Evolutionary conservation across 2,113 vertebrate genomes (phyloP).

Genomic region (Lophius piscatorius): DNA sequence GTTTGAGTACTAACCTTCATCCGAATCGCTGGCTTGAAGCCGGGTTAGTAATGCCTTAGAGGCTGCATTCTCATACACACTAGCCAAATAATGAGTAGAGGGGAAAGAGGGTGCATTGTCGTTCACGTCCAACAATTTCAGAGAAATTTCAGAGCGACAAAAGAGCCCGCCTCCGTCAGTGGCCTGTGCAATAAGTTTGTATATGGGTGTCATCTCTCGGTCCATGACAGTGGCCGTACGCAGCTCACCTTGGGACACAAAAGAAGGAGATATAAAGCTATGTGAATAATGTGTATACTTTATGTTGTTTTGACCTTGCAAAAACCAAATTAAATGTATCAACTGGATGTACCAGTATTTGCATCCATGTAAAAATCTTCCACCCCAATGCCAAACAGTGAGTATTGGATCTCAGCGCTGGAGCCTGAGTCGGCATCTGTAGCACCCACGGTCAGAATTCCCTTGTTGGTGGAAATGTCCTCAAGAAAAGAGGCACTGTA

Average conservation of each 20-base stretch:
- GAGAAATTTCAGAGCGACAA: conserved; percentile 89
- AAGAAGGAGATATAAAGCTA: conserved; percentile 11
- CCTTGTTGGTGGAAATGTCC: conserved; percentile 88
- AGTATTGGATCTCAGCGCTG: conserved; percentile 92
- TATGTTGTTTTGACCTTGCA: too few species aligned
- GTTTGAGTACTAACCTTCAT: conserved; percentile 80
- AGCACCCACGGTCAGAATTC: conserved; percentile 88
- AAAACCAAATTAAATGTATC: background rate
- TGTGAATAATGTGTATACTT: background rate
- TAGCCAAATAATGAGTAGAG: conserved; percentile 84
- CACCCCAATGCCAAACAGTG: conserved; percentile 91
- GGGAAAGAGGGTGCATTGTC: conserved; percentile 93
- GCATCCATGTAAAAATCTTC: conserved; percentile 95
- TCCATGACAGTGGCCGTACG: conserved; percentile 88
- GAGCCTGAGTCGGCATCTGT: conserved; percentile 90
- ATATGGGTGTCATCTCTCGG: conserved; percentile 85
- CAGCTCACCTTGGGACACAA: conserved; percentile 84
- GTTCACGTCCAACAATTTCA: conserved; percentile 92
- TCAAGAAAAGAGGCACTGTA: conserved; percentile 90
- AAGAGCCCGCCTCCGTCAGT: conserved; percentile 93
- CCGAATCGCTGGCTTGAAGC: conserved; percentile 91
- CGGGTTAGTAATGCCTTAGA: conserved; percentile 91
- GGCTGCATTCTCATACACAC: conserved; percentile 90
- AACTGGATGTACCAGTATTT: conserved; percentile 84
- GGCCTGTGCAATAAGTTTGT: conserved; percentile 89